Conservation (phyloP, 2,113 vertebrate species). For the Thunnus maccoyii region DNA sequence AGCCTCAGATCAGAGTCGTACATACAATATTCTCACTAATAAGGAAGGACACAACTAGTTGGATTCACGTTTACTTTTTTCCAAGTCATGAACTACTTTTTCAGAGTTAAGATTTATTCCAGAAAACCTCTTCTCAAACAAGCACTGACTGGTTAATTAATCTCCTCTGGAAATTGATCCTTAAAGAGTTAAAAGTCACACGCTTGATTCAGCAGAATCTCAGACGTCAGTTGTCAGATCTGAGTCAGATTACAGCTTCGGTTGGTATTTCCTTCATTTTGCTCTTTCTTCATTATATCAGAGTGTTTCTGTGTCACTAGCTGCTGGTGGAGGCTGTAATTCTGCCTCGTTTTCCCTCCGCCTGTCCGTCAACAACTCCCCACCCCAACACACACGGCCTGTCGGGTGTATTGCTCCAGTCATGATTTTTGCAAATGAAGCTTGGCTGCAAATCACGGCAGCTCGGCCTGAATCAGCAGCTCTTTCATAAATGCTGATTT, state of each 20-base stretch:
- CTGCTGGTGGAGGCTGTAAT: constrained; percentile 45
- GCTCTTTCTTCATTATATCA: constrained; percentile 44
- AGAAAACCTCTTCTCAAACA: neutral
- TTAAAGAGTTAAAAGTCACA: neutral
- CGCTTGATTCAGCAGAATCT: neutral
- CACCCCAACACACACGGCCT: constrained; percentile 12
- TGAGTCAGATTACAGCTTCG: constrained; percentile 21
- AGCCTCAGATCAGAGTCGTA: no score
- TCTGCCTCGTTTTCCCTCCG: constrained; percentile 35
- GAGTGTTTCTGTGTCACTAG: constrained; percentile 42
- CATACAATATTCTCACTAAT: no score
- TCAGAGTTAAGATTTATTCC: no score
- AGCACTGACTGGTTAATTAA: neutral
- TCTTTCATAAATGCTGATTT: constrained; percentile 73
- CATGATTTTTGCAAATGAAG: constrained; percentile 81
- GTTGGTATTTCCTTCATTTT: constrained; percentile 1
- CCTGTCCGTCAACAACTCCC: constrained; percentile 30
- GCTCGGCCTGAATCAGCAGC: constrained; percentile 78
- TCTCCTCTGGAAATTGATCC: neutral
- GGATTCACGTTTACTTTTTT: neutral
- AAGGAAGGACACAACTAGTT: neutral
- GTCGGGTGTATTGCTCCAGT: constrained; percentile 65
- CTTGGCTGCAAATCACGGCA: constrained; percentile 72
- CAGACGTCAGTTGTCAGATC: neutral
- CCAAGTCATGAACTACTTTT: no score